Percentiles rank a stretch among this genome's conserved stretches.
Conservation (phyloP, 53 echinoderm and acorn worm species). For the Astropecten irregularis region DNA sequence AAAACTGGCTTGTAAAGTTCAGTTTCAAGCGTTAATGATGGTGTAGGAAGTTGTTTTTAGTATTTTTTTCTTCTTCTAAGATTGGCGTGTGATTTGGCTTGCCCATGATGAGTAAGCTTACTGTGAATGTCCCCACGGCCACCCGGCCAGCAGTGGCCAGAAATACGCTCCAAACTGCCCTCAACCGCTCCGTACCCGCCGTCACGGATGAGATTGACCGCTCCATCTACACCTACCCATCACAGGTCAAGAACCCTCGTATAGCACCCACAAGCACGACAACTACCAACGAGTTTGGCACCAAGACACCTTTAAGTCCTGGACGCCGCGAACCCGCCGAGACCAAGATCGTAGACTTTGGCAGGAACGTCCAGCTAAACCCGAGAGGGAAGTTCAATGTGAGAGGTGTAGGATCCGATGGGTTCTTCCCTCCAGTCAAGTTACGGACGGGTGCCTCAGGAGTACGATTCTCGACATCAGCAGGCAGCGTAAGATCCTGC, state of each 20-base stretch:
- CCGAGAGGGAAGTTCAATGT: slow-evolving; percentile 71
- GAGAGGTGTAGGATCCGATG: slow-evolving; percentile 64
- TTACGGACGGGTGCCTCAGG: slow-evolving; percentile 56
- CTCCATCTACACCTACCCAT: slow-evolving; percentile 35
- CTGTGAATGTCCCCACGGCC: slow-evolving; percentile 60
- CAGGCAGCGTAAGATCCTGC: slow-evolving; percentile 15
- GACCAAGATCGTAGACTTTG: slow-evolving; percentile 75
- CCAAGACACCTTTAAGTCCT: slow-evolving; percentile 54
- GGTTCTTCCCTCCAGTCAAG: slow-evolving; percentile 83
- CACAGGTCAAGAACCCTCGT: slow-evolving; percentile 44
- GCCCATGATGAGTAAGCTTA: slow-evolving; percentile 53
- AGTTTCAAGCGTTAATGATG: neutral
- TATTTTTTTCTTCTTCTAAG: too few species aligned
- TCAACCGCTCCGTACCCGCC: slow-evolving; percentile 80
- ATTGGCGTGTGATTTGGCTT: too few species aligned
- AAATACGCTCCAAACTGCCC: slow-evolving; percentile 67
- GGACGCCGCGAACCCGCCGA: slow-evolving; percentile 63
- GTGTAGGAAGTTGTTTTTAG: too few species aligned
- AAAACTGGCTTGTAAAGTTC: neutral
- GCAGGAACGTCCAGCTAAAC: slow-evolving; percentile 56
- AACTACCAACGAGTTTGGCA: slow-evolving; percentile 71
- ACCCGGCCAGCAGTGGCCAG: slow-evolving; percentile 67
- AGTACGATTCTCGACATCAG: slow-evolving; percentile 30
- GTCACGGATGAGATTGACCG: slow-evolving; percentile 46
- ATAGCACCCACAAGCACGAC: slow-evolving; percentile 63